Evolutionary conservation across 30 jellyfish, hydroid and myxozoan genomes (phyloP), one percentile per base, ranked within the genome.

Genomic region (Chironex yamaguchii): DNA sequence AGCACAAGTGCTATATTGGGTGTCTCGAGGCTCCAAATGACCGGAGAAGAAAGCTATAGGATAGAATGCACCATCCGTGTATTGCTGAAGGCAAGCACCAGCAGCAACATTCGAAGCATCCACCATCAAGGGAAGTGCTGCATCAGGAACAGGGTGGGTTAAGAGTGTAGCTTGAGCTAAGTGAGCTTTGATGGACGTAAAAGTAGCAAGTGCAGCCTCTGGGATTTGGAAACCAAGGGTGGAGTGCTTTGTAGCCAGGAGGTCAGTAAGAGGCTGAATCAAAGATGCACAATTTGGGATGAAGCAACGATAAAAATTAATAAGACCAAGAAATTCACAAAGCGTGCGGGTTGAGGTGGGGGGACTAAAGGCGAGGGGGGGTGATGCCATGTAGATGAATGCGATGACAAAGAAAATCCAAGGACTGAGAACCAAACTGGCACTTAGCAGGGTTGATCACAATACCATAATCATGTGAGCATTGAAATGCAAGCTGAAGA

Each of bases 121-220:
- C 13, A 42, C 58, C 58, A 42, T 42, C 58, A 17, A 17, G 17
- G 9, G 9, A 42, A 6, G 17, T 42, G 58, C 13, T 42, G 17
- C n/a, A n/a, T n/a, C n/a, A n/a, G n/a, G n/a, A n/a, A n/a, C n/a
- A n/a, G n/a, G 58, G 17, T 42, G 58, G 58, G 58, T 6, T 17
- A 42, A 17, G 17, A 42, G 58, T 6, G 58, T 42, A 17, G 17
- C 58, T 9, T 42, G 9, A 17, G 13, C 58, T 4, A 58, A 26
- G 6, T 11, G 9, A 4, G 72, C 12, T 58, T 58, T 58, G 30
- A 12, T 58, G 26, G 72, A n/a, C 11, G 12, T 12, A 58, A 58
- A 58, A 4, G 72, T 26, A 58, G 72, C 72, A 4, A 58, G 72
- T 71, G 74, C 88, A 4, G 88, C 88, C 21, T 4, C 69, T 17